These are phyloP conservation scores for Unio delphinus DNA, from an alignment of 2,888 invertebrate species.

Conservation along the genomic window DNA sequence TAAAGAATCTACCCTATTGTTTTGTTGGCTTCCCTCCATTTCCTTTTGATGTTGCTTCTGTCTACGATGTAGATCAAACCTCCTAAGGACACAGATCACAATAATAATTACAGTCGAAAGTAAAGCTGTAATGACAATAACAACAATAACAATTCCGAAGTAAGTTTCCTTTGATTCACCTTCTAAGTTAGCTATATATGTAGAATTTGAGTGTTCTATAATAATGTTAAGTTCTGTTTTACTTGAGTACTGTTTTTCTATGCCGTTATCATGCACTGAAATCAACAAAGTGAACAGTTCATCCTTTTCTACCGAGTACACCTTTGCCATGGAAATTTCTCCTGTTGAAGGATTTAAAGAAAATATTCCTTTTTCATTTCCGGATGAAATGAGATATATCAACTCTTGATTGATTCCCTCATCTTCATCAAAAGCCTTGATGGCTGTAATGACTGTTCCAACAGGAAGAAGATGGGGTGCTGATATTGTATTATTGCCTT, in stretches of 20 bases:
- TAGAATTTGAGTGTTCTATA: slow-evolving; percentile 36
- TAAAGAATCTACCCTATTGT: slow-evolving; percentile 26
- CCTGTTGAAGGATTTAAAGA: slow-evolving; percentile 33
- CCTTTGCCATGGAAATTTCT: slow-evolving; percentile 32
- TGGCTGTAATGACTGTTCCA: slow-evolving; percentile 48
- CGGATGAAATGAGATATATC: slow-evolving; percentile 50
- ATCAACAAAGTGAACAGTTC: slow-evolving; percentile 30
- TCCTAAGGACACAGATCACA: slow-evolving; percentile 43
- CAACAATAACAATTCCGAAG: slow-evolving; percentile 40
- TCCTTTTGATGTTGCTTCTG: slow-evolving; percentile 32
- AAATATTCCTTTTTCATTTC: slow-evolving; percentile 61
- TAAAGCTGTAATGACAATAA: slow-evolving; percentile 36
- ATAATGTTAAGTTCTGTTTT: slow-evolving; percentile 29
- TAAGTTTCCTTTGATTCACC: slow-evolving; percentile 31
- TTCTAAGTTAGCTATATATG: slow-evolving; percentile 11
- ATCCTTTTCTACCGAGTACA: slow-evolving; percentile 26
- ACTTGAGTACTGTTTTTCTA: slow-evolving; percentile 24
- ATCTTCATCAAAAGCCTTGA: slow-evolving; percentile 58
- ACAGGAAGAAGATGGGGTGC: slow-evolving; percentile 43
- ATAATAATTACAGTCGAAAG: slow-evolving; percentile 42
- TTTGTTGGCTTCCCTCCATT: slow-evolving; percentile 35
- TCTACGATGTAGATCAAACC: slow-evolving; percentile 35
- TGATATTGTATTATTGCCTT: slow-evolving; percentile 48
- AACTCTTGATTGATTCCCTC: slow-evolving; percentile 53
- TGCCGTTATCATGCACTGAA: slow-evolving; percentile 42